These are phyloP conservation scores for Erebia aethiops DNA, from an alignment of 2,888 invertebrate species.

Conservation along the genomic window DNA sequence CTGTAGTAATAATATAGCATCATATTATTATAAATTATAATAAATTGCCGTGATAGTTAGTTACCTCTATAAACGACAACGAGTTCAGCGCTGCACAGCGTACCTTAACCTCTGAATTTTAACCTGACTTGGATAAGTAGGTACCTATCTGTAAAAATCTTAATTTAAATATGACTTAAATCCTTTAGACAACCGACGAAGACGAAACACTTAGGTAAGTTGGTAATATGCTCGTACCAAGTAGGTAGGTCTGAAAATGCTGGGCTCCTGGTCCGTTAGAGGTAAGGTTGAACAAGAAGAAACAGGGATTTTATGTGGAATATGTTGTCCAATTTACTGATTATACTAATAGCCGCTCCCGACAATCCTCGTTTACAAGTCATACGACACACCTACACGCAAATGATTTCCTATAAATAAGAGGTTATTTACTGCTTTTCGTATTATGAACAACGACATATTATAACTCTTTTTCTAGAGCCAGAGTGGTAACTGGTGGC, in stretches of 20 bases:
- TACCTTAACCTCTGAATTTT: too few species aligned
- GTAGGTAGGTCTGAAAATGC: background rate
- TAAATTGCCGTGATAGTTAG: too few species aligned
- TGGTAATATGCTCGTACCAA: background rate
- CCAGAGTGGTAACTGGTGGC: background rate
- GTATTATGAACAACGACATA: background rate
- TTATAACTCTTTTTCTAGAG: background rate
- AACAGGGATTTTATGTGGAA: conserved; percentile 72
- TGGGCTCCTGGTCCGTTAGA: conserved; percentile 32
- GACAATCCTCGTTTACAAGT: background rate
- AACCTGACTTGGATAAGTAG: too few species aligned
- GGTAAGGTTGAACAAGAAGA: conserved; percentile 62
- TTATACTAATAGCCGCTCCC: conserved; percentile 8
- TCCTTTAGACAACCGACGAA: too few species aligned
- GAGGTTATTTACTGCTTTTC: background rate
- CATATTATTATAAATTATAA: too few species aligned
- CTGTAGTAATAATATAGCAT: too few species aligned
- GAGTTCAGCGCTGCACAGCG: too few species aligned
- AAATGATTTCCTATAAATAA: background rate
- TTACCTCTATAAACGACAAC: too few species aligned
- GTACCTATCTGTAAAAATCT: too few species aligned
- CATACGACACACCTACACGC: background rate
- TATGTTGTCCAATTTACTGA: conserved; percentile 45
- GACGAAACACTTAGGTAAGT: too few species aligned
- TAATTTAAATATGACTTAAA: too few species aligned